Evolutionary conservation across 1,140 invertebrate genomes (phyloP).

Genomic region (Achatina immaculata): DNA sequence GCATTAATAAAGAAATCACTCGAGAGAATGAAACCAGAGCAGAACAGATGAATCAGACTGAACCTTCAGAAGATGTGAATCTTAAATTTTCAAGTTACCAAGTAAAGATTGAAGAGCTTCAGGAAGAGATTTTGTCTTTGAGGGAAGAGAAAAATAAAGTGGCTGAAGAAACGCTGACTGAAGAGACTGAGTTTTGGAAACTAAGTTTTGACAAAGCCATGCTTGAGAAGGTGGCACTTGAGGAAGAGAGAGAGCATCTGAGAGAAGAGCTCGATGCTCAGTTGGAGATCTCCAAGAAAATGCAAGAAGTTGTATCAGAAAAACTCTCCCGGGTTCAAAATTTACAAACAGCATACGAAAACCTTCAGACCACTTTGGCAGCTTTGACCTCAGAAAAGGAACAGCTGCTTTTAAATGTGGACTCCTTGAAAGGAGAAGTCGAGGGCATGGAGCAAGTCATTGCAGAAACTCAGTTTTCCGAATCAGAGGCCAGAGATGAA

Average conservation of each 20-base stretch:
- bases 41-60: not conserved
- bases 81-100: constrained; percentile 16
- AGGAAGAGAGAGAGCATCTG: constrained; percentile 31
- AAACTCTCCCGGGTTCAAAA: constrained; percentile 31
- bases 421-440: constrained; percentile 41
- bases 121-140: constrained; percentile 26
- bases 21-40: not conserved
- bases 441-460: constrained; percentile 44
- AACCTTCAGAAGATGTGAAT: constrained; percentile 11
- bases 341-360: constrained; percentile 33
- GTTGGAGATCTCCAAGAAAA: constrained; percentile 23
- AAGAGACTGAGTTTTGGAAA: constrained; percentile 27
- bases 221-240: constrained; percentile 41
- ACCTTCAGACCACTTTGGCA: constrained; percentile 25
- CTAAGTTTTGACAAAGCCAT: constrained; percentile 24
- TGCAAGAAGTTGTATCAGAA: constrained; percentile 31
- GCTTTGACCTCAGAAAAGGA: constrained; percentile 37
- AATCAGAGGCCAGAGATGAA: constrained; percentile 32
- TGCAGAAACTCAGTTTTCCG: constrained; percentile 40
- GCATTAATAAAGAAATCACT: not conserved
- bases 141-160: not conserved
- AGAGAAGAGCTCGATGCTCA: constrained; percentile 35
- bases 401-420: constrained; percentile 37
- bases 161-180: not conserved
- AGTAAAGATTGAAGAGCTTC: constrained; percentile 24